Evolutionary conservation across 2,797 vertebrate species (phyloP).

Genomic region (Trachurus trachurus): DNA sequence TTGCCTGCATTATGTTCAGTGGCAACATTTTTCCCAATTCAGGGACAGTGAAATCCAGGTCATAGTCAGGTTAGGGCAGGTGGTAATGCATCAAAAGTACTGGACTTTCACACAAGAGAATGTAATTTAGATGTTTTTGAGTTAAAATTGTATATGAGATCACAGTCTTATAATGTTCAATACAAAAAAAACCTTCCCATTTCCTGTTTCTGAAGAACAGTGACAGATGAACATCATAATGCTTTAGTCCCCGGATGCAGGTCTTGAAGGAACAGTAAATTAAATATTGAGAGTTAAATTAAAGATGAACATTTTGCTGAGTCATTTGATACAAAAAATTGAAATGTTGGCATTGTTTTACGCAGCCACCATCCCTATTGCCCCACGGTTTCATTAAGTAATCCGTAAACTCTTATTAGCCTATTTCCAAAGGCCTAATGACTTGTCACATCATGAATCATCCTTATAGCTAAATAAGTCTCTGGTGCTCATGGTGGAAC

Average conservation of each 20-base stretch:
- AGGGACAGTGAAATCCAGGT: background rate
- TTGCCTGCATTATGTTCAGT: background rate
- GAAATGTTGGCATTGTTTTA: background rate
- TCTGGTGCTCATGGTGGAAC: background rate
- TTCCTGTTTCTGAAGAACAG: background rate
- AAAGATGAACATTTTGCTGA: background rate
- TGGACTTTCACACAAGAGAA: background rate
- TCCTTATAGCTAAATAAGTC: background rate
- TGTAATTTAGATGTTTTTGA: background rate
- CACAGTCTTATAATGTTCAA: no score
- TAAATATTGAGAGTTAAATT: background rate
- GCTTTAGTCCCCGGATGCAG: background rate
- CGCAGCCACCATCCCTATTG: background rate
- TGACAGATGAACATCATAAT: background rate
- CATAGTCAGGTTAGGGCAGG: background rate
- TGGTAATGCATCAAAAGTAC: background rate
- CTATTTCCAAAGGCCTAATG: background rate
- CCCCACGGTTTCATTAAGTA: background rate
- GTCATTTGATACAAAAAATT: no score
- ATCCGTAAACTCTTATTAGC: background rate
- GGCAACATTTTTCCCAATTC: background rate
- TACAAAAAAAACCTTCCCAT: background rate
- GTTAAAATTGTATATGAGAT: background rate
- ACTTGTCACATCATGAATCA: background rate
- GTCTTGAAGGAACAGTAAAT: background rate